These are phyloP conservation scores for Limanda limanda DNA, from an alignment of 2,113 vertebrate species.

Conservation along the genomic window DNA sequence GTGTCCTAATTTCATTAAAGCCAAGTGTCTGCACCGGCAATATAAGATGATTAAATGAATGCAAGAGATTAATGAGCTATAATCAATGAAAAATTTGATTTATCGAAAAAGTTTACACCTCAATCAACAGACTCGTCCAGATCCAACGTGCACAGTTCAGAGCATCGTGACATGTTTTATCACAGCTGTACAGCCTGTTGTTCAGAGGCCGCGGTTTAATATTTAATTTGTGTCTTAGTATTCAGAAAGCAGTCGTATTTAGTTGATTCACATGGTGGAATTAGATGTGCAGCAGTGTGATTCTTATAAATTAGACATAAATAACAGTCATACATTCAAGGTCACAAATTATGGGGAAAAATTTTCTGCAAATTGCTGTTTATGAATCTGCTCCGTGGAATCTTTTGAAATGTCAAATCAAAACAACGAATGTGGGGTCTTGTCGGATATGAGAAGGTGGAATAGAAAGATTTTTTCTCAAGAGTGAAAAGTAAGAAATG, in stretches of 20 bases:
- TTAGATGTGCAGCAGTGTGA: background rate
- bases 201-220: background rate
- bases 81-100: background rate
- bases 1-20: conserved; percentile 48
- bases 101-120: background rate
- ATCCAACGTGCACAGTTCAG: background rate
- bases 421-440: background rate
- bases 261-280: background rate
- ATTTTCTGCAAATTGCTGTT: background rate
- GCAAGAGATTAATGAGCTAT: conserved; percentile 14
- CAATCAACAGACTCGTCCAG: background rate
- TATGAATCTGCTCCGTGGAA: background rate
- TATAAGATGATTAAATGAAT: conserved; percentile 9
- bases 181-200: background rate
- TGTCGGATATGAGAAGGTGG: background rate
- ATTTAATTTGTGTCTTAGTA: background rate
- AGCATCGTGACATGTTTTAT: conserved; percentile 1
- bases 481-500: conserved; percentile 6
- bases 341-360: background rate
- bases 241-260: background rate
- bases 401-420: conserved; percentile 24
- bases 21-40: background rate
- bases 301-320: background rate
- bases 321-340: background rate
- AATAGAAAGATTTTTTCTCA: background rate